These are phyloP conservation scores for Gymnocephalus cernua DNA, from an alignment of 2,113 vertebrate species.

Conservation along the genomic window DNA sequence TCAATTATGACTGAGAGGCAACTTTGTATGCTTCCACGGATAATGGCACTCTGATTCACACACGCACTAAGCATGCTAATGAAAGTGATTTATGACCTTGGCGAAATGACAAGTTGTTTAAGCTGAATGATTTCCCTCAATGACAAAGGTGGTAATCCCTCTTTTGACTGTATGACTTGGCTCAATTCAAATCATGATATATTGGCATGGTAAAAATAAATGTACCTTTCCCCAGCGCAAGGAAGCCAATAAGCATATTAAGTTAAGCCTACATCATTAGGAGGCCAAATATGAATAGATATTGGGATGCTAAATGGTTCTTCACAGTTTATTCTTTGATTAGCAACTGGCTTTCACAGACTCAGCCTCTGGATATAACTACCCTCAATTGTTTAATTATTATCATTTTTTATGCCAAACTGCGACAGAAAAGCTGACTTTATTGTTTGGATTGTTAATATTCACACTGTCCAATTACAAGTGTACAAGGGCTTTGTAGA, in stretches of 20 bases:
- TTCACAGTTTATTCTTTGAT: constrained; percentile 37
- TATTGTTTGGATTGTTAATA: not conserved
- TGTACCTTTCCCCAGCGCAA: constrained; percentile 30
- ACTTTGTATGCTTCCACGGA: constrained; percentile 50
- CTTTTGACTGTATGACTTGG: constrained; percentile 65
- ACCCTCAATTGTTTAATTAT: not conserved
- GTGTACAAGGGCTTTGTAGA: not conserved
- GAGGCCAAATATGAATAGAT: constrained; percentile 49
- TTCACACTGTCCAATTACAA: not conserved
- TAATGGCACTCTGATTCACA: constrained; percentile 51
- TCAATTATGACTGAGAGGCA: constrained; percentile 66
- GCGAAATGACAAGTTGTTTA: constrained; percentile 71
- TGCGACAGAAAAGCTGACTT: not conserved
- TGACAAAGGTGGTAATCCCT: constrained; percentile 74
- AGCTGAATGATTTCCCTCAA: constrained; percentile 67
- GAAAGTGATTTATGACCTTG: constrained; percentile 71
- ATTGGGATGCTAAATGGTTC: constrained; percentile 45
- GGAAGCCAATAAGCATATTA: constrained; percentile 59
- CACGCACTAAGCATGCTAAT: constrained; percentile 56
- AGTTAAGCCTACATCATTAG: constrained; percentile 59
- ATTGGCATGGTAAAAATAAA: constrained; percentile 52
- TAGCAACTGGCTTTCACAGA: constrained; percentile 15
- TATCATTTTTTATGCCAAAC: constrained; percentile 23
- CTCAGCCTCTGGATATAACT: constrained; percentile 19
- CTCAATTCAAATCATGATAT: constrained; percentile 62